A percentile compares a stretch with the other conserved stretches of the same genome.
Evolutionary conservation across 2,888 invertebrate genomes (phyloP).

Genomic region (Tubulanus polymorphus): DNA sequence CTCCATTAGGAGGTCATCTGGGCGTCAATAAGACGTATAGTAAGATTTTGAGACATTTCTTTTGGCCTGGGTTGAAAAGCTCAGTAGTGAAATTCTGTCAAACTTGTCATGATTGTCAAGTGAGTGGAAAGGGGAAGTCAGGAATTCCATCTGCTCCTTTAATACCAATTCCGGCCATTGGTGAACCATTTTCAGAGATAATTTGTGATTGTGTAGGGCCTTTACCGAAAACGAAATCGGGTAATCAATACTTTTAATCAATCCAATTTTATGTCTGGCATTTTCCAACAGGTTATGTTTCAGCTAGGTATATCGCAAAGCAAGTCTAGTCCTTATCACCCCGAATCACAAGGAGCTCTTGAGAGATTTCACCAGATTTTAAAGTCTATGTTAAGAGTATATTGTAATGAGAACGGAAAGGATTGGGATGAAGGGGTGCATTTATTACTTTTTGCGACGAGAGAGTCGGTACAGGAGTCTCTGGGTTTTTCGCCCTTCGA

Average conservation of each 20-base stretch:
- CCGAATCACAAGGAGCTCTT: constrained; percentile 32
- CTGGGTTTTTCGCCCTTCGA: constrained; percentile 13
- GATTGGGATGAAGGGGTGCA: constrained; percentile 14
- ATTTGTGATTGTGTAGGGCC: constrained; percentile 22
- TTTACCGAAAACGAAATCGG: constrained; percentile 11
- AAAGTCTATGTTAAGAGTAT: constrained; percentile 1
- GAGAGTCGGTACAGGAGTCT: constrained; percentile 10
- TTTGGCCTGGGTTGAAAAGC: constrained; percentile 1
- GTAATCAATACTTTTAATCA: constrained; percentile 15
- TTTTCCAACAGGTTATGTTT: no score
- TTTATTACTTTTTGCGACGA: constrained; percentile 9
- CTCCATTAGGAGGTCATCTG: neutral
- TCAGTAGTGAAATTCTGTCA: neutral
- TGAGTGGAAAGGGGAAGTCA: neutral
- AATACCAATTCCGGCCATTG: constrained; percentile 15
- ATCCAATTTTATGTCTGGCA: no score
- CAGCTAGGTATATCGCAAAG: constrained; percentile 16
- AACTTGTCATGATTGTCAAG: neutral
- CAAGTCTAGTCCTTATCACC: constrained; percentile 26
- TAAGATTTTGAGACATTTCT: neutral
- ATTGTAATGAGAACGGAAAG: constrained; percentile 2
- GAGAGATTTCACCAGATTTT: constrained; percentile 2
- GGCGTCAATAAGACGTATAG: neutral
- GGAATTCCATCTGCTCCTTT: no score
- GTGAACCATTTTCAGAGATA: constrained; percentile 17